Percentiles rank a stretch among this genome's conserved stretches.
Conservation (phyloP, 1,140 invertebrate species). For the Drosophila arizonae region DNA sequence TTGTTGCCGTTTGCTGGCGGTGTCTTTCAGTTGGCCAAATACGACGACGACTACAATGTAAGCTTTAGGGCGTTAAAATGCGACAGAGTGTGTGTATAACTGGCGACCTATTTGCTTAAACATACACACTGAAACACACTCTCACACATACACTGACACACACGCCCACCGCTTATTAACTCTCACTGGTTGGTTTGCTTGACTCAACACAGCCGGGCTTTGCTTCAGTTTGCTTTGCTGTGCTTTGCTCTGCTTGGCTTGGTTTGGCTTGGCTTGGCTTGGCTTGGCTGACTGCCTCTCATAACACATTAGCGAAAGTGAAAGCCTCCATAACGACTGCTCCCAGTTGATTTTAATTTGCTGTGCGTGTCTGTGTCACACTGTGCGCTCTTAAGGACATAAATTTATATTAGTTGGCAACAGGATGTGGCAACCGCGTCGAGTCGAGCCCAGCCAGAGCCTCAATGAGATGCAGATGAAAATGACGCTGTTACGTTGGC, state of each 20-base stretch:
- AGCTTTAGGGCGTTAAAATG: conserved; percentile 65
- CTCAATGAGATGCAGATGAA: conserved; percentile 38
- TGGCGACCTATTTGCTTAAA: conserved; percentile 75
- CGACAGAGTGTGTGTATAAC: conserved; percentile 50
- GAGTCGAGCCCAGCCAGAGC: conserved; percentile 4
- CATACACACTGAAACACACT: conserved; percentile 45
- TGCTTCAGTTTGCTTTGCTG: conserved; percentile 19
- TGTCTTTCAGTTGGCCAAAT: conserved; percentile 62
- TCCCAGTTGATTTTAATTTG: conserved; percentile 77
- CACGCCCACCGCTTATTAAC: conserved; percentile 11
- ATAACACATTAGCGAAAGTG: conserved; percentile 80
- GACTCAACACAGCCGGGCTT: conserved; percentile 1
- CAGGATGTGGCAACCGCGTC: background rate
- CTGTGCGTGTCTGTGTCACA: conserved; percentile 61
- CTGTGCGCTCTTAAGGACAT: conserved; percentile 59
- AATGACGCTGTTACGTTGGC: background rate
- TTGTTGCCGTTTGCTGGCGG: conserved; percentile 28
- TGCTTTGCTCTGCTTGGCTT: conserved; percentile 23
- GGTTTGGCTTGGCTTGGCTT: conserved; percentile 17
- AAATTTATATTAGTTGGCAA: conserved; percentile 69
- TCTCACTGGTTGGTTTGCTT: conserved; percentile 5
- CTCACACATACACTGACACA: conserved; percentile 21
- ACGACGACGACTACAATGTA: conserved; percentile 60
- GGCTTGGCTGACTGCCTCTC: conserved; percentile 52
- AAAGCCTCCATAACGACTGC: conserved; percentile 78